Base-by-base conservation (phyloP, 2,797 vertebrate genomes). In the Danio tinwini region DNA sequence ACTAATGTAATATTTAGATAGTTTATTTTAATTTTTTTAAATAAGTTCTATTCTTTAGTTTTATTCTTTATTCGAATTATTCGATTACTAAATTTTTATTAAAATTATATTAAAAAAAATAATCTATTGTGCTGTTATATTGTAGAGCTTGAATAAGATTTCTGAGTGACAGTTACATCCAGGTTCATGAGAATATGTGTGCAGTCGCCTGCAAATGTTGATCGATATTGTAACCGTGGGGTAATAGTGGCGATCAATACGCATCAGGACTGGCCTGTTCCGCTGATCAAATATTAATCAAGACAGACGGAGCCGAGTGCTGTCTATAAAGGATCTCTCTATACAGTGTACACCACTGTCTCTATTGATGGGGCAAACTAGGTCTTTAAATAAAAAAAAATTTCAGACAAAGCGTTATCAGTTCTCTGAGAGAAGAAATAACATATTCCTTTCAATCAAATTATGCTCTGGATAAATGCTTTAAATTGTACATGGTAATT, bases 191-290 rank as follows among this genome's bases (percentile, higher is more conserved):
- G 16, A 17, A 17, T 21, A 21, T 74, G 65, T 80, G 71, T 83
- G 53, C 58, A 74, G 76, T 74, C 42, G 65, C 58, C 72, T 55
- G 45, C 70, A 78, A 88, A 85, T 79, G 81, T 19, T 87, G 91
- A 91, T 92, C 90, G 88, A 93, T 95, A 90, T 86, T 85, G 82
- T 87, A 63, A 85, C 89, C 92, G 94, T 93, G 93, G 93, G 93
- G 85, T 93, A 92, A 90, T 86, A 92, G 90, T 86, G 89, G 88
- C 86, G 88, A 96, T 97, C 96, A 90, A 95, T 97, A 94, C 83
- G 92, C 88, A 87, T 91, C 89, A 93, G 92, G 92, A 89, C 85
- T 83, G 78, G 81, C 67, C 72, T 76, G 88, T 87, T 89, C 87
- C 19, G 61, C 88, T 92, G 88, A 92, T 97, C 75, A 96, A 95